A percentile compares a stretch with the other conserved stretches of the same genome.
Evolutionary conservation across 2,888 invertebrate genomes (phyloP).

Genomic region (Dinocampus coccinellae): DNA sequence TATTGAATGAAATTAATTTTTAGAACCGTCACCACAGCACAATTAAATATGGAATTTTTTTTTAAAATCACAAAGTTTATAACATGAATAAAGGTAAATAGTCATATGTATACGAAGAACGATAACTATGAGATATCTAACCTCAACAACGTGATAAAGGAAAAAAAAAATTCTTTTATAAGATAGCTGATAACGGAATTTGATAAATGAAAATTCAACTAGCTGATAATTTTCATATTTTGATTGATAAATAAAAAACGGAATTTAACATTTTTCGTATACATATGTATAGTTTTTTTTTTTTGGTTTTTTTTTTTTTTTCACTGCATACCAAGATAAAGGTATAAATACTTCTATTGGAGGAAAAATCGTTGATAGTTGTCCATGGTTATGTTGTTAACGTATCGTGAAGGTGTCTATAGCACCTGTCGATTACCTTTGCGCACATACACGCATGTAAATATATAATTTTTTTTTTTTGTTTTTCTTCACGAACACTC

Average conservation of each 20-base stretch:
- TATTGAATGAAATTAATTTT: not conserved
- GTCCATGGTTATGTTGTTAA: conserved; percentile 1
- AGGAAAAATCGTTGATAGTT: conserved; percentile 2
- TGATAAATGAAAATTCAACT: not conserved
- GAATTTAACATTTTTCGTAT: no score
- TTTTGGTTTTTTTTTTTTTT: not conserved
- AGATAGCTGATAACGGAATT: not conserved
- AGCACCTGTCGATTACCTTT: conserved; percentile 11
- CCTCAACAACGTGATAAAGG: not conserved
- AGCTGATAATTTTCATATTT: no score
- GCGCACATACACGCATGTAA: not conserved
- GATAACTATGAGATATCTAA: not conserved
- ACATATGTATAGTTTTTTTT: no score
- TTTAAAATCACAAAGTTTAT: not conserved
- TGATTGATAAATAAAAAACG: no score
- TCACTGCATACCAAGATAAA: not conserved
- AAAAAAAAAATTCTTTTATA: not conserved
- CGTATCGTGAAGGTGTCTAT: conserved; percentile 14
- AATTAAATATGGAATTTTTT: conserved; percentile 19
- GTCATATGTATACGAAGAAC: no score
- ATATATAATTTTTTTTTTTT: not conserved
- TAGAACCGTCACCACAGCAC: not conserved
- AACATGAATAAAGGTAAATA: not conserved
- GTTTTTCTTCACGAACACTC: not conserved
- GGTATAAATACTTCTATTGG: not conserved